Percentiles rank a stretch among this genome's conserved stretches.
These are phyloP conservation scores for Heliangelus exortis DNA, from an alignment of 2,797 vertebrate genomes.

Conservation along the genomic window DNA sequence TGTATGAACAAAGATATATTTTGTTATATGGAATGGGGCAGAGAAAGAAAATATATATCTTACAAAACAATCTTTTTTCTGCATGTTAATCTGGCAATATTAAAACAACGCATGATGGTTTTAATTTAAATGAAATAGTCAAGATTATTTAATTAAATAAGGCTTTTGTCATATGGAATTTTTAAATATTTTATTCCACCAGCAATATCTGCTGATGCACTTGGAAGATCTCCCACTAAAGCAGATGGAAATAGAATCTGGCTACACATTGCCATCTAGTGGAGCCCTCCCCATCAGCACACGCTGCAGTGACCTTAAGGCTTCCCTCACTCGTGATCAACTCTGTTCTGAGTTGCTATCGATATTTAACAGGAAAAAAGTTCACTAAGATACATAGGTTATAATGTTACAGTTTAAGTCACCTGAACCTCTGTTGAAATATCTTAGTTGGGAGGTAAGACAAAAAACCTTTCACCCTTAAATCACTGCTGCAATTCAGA, in stretches of 20 bases:
- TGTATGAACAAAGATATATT: neutral
- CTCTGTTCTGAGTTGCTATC: accelerated
- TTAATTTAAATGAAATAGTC: conserved; percentile 52
- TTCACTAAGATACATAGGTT: neutral
- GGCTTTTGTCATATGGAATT: neutral
- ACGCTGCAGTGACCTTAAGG: neutral
- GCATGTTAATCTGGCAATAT: neutral
- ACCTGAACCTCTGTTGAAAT: neutral
- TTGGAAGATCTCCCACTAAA: neutral
- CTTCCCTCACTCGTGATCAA: neutral
- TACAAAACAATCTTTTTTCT: neutral
- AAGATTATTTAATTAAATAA: conserved; percentile 17
- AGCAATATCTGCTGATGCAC: neutral
- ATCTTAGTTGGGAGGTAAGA: neutral
- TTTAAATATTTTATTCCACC: neutral
- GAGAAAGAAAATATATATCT: neutral
- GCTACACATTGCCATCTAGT: conserved; percentile 72
- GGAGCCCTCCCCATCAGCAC: neutral
- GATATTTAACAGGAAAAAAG: neutral
- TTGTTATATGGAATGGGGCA: neutral
- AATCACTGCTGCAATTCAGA: neutral
- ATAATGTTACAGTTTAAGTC: neutral
- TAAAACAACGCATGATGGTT: neutral
- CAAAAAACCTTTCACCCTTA: neutral
- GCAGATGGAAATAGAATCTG: neutral